A percentile compares a stretch with the other conserved stretches of the same genome.
These are phyloP conservation scores for Lithophane socia DNA, from an alignment of 2,888 invertebrate species.

Conservation along the genomic window DNA sequence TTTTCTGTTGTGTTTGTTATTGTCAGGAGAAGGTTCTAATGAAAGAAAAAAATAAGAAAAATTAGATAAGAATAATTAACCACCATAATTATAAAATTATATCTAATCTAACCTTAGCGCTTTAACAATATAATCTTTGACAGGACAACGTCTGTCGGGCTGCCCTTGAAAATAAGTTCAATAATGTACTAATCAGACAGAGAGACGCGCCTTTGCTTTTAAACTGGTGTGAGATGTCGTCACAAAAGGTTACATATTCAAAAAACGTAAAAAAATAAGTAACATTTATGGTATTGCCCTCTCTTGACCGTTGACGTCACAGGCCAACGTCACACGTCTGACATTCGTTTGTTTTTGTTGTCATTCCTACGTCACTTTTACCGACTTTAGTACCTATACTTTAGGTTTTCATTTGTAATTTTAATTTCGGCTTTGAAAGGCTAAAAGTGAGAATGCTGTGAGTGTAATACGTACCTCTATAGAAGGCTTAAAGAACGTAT, in stretches of 20 bases:
- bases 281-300: background rate
- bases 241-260: background rate
- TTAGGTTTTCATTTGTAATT: background rate
- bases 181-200: background rate
- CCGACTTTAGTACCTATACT: background rate
- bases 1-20: too few relatives aligned
- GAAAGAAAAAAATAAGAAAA: too few relatives aligned
- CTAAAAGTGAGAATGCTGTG: background rate
- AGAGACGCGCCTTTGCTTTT: background rate
- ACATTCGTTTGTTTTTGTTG: conserved; percentile 23
- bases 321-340: background rate
- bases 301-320: background rate
- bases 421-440: background rate
- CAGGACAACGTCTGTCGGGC: too few relatives aligned
- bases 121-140: too few relatives aligned
- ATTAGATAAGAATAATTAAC: too few relatives aligned
- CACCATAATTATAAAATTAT: too few relatives aligned
- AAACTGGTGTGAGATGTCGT: background rate
- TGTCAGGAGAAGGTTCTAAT: too few relatives aligned
- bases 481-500: too few relatives aligned
- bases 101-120: too few relatives aligned
- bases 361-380: background rate
- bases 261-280: background rate
- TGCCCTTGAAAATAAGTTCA: background rate
- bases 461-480: background rate